Conservation (phyloP, 2,797 vertebrate species). For the Eremophila alpestris region DNA sequence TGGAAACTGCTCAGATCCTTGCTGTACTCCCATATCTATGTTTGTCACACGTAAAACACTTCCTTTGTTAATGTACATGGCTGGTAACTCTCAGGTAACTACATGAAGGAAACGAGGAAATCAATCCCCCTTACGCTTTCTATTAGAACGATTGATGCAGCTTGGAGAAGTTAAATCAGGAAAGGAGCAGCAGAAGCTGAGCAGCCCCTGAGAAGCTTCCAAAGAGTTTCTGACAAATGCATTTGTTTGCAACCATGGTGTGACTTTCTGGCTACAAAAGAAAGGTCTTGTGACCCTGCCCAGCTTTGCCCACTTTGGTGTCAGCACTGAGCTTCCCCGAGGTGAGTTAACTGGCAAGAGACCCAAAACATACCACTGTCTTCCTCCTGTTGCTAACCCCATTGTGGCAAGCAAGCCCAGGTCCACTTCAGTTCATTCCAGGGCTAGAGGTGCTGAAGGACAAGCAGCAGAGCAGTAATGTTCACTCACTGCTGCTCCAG, state of each 20-base stretch:
- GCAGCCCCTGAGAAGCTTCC: background rate
- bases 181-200: slow-evolving; percentile 2
- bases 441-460: background rate
- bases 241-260: background rate
- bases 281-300: background rate
- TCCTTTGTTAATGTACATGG: background rate
- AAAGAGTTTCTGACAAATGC: background rate
- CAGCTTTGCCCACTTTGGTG: background rate
- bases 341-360: background rate
- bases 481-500: background rate
- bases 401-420: fast-evolving
- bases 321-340: background rate
- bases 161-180: background rate
- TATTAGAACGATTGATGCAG: background rate
- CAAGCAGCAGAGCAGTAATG: background rate
- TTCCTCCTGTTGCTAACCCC: background rate
- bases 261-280: slow-evolving; percentile 1
- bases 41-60: background rate
- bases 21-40: background rate
- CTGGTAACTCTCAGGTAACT: background rate
- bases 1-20: background rate
- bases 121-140: background rate
- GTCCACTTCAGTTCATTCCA: fast-evolving
- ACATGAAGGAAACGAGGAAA: background rate
- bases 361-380: background rate